These are phyloP conservation scores for Tetramorium bicarinatum DNA, from an alignment of 2,888 invertebrate species.

Conservation along the genomic window DNA sequence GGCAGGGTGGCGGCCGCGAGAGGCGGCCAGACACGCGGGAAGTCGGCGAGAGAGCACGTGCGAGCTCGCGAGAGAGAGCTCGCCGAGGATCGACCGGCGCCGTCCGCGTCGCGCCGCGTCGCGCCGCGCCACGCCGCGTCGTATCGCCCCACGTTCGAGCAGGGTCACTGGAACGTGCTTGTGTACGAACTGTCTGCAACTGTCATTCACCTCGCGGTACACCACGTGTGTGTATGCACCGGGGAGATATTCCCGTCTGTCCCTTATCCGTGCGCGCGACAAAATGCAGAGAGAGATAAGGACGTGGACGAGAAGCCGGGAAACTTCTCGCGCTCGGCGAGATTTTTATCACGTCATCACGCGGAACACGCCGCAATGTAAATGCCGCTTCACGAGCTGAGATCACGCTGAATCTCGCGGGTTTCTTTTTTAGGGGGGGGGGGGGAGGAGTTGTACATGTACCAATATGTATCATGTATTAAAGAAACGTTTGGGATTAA, in stretches of 20 bases:
- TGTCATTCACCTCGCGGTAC: conserved; percentile 74
- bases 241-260: conserved; percentile 63
- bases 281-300: not conserved
- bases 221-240: conserved; percentile 61
- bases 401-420: not conserved
- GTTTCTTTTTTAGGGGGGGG: no score
- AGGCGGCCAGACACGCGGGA: conserved; percentile 69
- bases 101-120: conserved; percentile 46
- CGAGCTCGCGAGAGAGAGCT: conserved; percentile 42
- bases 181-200: conserved; percentile 78
- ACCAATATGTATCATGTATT: no score
- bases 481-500: no score
- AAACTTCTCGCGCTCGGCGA: conserved; percentile 28
- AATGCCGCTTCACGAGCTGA: conserved; percentile 7
- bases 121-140: conserved; percentile 51
- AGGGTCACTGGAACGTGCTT: conserved; percentile 79
- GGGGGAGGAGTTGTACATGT: no score
- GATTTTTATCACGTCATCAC: conserved; percentile 7
- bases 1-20: conserved; percentile 66
- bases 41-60: conserved; percentile 69
- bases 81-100: conserved; percentile 52
- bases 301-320: not conserved
- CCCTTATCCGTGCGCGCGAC: conserved; percentile 25
- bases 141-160: conserved; percentile 65
- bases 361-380: not conserved